Conservation (phyloP, 2,113 vertebrate species). For the Lepidothrix coronata region DNA sequence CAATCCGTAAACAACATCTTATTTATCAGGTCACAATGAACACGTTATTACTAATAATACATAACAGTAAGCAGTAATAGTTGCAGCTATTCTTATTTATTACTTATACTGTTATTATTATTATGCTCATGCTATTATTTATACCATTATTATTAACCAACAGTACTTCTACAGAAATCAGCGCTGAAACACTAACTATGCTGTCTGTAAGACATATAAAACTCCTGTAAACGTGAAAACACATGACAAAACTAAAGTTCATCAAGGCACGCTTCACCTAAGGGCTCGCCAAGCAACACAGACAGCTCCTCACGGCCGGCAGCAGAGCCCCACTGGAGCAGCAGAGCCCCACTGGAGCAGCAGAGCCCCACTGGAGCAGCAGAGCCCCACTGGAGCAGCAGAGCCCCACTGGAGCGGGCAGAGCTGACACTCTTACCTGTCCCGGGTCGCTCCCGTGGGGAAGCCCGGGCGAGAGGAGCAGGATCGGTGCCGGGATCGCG, state of each 20-base stretch:
- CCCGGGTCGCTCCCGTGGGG: too few relatives aligned
- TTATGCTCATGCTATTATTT: too few relatives aligned
- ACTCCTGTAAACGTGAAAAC: rapidly evolving
- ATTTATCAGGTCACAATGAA: not conserved
- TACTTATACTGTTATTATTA: not conserved
- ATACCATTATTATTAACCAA: not conserved
- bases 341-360: too few relatives aligned
- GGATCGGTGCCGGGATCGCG: rapidly evolving
- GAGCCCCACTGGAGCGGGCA: too few relatives aligned
- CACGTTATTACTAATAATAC: not conserved
- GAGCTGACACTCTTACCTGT: not conserved
- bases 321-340: rapidly evolving
- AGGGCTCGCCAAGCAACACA: too few relatives aligned
- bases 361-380: too few relatives aligned
- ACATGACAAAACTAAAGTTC: rapidly evolving
- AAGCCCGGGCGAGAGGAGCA: too few relatives aligned
- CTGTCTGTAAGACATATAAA: rapidly evolving
- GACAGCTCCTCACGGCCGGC: not conserved
- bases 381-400: too few relatives aligned
- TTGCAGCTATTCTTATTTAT: not conserved
- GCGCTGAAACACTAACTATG: rapidly evolving
- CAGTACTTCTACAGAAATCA: not conserved
- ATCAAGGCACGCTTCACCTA: rapidly evolving
- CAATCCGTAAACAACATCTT: not conserved
- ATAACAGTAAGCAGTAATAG: not conserved